Base-by-base conservation (phyloP, 2,113 vertebrate species). In the Nannobrachium achirus region DNA sequence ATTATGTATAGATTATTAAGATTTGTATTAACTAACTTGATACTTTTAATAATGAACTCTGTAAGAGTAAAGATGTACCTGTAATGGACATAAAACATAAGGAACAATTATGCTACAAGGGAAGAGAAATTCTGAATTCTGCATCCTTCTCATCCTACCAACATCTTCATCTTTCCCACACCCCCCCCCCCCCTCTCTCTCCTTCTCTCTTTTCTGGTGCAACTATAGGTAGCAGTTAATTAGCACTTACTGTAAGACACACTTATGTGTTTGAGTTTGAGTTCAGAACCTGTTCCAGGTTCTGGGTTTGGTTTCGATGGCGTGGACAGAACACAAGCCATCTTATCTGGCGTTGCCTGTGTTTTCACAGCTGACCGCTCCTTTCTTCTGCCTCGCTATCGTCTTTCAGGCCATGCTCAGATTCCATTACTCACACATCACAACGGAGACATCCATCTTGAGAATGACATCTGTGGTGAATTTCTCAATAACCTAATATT, bases 401-500 rank as follows among this genome's bases (percentile, higher is more conserved):
- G 69, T 84, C 91, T 90, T 87, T 91, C 92, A 89, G 92, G 84
- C 89, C 86, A 83, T 82, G 83, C 93, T 94, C 89, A 82, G 93
- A 94, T 94, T 94, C 93, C 92, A 92, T 91, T 91, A 87, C 89
- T 92, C 92, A 91, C 92, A 92, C 91, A 90, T 87, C 84, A 81
- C 89, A 88, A 89, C 76, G 82, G 88, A 86, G 91, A 93, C 93
- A 95, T 94, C 94, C 93, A 93, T 95, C 95, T 95, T 94, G 90
- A 81, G 88, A 89, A 82, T 94, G 95, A 95, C 93, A 94, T 95
- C 93, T 93, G 90, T 89, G 92, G 93, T 95, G 93, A 93, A 93
- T 93, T 94, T 93, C 91, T 91, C 93, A 93, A 91, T 93, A 93
- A 93, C 89, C 79, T 91, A 92, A 95, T 93, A 92, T 89, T 90